These are phyloP conservation scores for Drosophila malerkotliana DNA, from an alignment of 1,140 invertebrate species.

Conservation along the genomic window DNA sequence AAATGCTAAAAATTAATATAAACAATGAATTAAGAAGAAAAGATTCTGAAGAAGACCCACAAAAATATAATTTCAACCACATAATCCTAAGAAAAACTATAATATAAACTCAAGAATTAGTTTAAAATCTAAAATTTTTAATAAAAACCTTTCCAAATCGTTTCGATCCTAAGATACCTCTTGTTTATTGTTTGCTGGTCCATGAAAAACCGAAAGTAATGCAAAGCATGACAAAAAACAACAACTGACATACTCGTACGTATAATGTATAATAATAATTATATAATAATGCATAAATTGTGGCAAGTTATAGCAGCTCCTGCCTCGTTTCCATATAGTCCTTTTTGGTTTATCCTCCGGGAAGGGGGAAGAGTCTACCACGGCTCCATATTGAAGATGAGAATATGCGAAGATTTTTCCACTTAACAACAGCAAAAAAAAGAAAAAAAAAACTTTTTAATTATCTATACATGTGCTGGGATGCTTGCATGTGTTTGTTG, in stretches of 20 bases:
- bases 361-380: constrained; percentile 7
- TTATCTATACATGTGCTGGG: constrained; percentile 19
- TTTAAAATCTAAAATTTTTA: neutral
- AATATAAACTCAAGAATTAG: neutral
- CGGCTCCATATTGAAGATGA: constrained; percentile 31
- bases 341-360: constrained; percentile 10
- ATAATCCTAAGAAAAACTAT: too few relatives aligned
- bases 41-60: too few relatives aligned
- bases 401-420: constrained; percentile 46
- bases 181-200: neutral
- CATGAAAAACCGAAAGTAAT: neutral
- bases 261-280: too few relatives aligned
- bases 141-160: neutral
- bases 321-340: neutral
- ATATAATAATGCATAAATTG: constrained; percentile 65
- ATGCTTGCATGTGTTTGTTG: constrained; percentile 26
- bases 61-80: too few relatives aligned
- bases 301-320: constrained; percentile 39
- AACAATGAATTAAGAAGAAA: too few relatives aligned
- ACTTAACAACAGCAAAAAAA: constrained; percentile 32
- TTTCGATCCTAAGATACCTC: neutral
- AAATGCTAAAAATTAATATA: too few relatives aligned
- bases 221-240: constrained; percentile 12
- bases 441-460: constrained; percentile 41
- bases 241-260: constrained; percentile 12